phyloP scores from a whole-genome alignment of 2,113 vertebrate genomes.

The Junco hyemalis region DNA sequence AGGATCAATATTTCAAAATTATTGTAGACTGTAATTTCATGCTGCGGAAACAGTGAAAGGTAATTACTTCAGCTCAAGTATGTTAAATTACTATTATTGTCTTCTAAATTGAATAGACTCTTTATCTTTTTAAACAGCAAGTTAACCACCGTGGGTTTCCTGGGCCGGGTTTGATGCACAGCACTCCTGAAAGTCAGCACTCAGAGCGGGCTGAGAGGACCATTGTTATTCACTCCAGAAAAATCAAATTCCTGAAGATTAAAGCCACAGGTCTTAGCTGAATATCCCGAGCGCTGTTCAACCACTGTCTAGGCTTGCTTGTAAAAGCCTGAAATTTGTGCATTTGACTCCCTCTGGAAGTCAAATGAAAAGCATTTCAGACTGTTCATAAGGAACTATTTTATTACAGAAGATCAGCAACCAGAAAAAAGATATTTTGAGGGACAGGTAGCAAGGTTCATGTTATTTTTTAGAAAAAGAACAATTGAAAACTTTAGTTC shows the following conservation, averaged over 20 bases:
- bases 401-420: not conserved
- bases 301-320: not conserved
- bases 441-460: not conserved
- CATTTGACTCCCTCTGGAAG: not conserved
- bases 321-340: not conserved
- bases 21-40: slow-evolving; percentile 55
- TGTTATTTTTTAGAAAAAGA: not conserved
- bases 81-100: slow-evolving; percentile 72
- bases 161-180: not conserved
- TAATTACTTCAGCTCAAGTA: slow-evolving; percentile 68
- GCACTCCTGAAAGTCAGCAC: not conserved
- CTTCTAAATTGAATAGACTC: slow-evolving; percentile 51
- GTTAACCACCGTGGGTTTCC: slow-evolving; percentile 46
- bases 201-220: not conserved
- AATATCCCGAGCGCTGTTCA: not conserved
- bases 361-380: not conserved
- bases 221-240: not conserved
- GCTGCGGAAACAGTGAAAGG: slow-evolving; percentile 60
- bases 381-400: not conserved
- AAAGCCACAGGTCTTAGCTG: not conserved
- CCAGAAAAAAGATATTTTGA: not conserved
- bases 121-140: slow-evolving; percentile 64
- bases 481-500: not conserved
- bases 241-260: not conserved
- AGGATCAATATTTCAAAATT: slow-evolving; percentile 57